phyloP scores from a whole-genome alignment of 2,797 vertebrate genomes.

The Mastacembelus armatus region DNA sequence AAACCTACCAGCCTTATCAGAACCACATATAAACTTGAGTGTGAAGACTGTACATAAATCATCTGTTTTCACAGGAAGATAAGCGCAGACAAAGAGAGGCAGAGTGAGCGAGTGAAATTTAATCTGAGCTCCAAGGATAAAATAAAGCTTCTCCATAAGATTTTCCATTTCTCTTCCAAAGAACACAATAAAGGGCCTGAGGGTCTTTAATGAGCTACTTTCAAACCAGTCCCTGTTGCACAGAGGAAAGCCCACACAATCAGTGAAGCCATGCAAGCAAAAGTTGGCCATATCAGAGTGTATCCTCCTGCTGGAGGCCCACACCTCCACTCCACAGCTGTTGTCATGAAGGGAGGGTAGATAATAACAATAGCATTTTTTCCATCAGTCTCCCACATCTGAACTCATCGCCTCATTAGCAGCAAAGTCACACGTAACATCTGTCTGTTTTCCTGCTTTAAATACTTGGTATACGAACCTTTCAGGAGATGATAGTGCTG shows the following conservation, averaged over 20 bases:
- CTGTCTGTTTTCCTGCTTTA: conserved; percentile 38
- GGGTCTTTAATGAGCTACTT: conserved; percentile 42
- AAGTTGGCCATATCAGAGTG: conserved; percentile 39
- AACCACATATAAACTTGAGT: conserved; percentile 66
- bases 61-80: conserved; percentile 73
- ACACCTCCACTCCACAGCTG: conserved; percentile 73
- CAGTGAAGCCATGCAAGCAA: conserved; percentile 13
- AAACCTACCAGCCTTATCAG: conserved; percentile 64
- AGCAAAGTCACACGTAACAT: conserved; percentile 33
- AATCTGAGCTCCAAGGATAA: conserved; percentile 16
- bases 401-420: conserved; percentile 37
- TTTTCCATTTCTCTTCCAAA: conserved; percentile 32
- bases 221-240: conserved; percentile 34
- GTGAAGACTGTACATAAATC: conserved; percentile 78
- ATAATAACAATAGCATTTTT: conserved; percentile 67
- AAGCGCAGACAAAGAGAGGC: conserved; percentile 53
- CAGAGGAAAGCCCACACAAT: conserved; percentile 45
- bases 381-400: conserved; percentile 55
- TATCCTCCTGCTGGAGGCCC: conserved; percentile 47
- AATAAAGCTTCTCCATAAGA: conserved; percentile 47
- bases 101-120: conserved; percentile 16
- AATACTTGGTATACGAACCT: conserved; percentile 4
- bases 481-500: conserved; percentile 5
- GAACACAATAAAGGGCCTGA: conserved; percentile 36
- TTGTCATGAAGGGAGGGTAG: conserved; percentile 42